phyloP scores from a whole-genome alignment of 2,113 vertebrate genomes.

The Psettodes erumei region DNA sequence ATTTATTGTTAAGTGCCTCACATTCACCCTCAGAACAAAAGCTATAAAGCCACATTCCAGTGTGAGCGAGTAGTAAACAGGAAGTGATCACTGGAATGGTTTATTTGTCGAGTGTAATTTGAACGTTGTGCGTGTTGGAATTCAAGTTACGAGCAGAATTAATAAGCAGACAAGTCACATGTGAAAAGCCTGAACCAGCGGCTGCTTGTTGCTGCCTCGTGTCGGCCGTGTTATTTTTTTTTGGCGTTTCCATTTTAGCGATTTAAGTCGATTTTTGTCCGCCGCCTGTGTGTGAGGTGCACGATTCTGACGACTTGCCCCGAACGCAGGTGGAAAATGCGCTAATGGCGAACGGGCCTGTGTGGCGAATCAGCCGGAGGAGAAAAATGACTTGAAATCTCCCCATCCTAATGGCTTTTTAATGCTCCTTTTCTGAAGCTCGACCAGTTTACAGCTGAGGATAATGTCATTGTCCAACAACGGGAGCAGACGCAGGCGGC shows the following conservation, averaged over 20 bases:
- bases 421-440: conserved; percentile 39
- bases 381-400: conserved; percentile 44
- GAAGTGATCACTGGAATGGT: neutral
- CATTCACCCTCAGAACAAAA: neutral
- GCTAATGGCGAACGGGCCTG: conserved; percentile 36
- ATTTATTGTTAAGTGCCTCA: neutral
- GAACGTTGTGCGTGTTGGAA: neutral
- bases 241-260: neutral
- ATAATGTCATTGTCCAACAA: conserved; percentile 1
- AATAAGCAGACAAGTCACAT: too few species aligned
- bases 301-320: conserved; percentile 31
- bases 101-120: neutral
- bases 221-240: neutral
- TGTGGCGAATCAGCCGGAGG: conserved; percentile 22
- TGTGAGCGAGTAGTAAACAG: neutral
- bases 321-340: conserved; percentile 36
- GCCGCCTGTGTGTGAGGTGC: too few species aligned
- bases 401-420: conserved; percentile 45
- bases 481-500: neutral
- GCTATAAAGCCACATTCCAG: neutral
- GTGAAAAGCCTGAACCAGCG: too few species aligned
- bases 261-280: too few species aligned
- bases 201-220: neutral
- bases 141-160: neutral
- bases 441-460: conserved; percentile 22